Base-by-base conservation (phyloP, 1,140 invertebrate genomes). In the Sitobion miscanthi region DNA sequence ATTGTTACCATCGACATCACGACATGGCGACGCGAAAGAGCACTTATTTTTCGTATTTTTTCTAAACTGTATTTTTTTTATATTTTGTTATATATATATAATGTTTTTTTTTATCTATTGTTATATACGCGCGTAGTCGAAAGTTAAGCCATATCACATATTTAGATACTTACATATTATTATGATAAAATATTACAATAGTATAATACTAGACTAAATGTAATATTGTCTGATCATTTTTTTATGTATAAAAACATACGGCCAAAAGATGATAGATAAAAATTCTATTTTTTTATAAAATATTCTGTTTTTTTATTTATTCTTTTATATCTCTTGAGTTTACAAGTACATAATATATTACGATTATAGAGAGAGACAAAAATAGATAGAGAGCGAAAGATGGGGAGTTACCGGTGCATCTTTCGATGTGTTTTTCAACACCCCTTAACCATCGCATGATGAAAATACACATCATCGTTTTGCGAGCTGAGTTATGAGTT, bases 251-350 rank as follows among this genome's bases (percentile, higher is more conserved):
- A 30, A 47, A 25, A 62, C 23, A 42, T 25, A 62, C 35, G 54
- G 54, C 54, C 54, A 69, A 90, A 69, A 90, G 14, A 69, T n/a
- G 25, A 90, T 20, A 90, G 42, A 42, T 42, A 90, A 90, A 90
- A 57, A 42, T 57, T 14, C 30, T 8, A 45, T 90, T 90, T 90
- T 85, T 90, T 45, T 90, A 69, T 90, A 89, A 89, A 89, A 89
- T 14, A 89, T 87, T n/a, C 5, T 30, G 47, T 87, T 87, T 86
- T 86, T 86, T 85, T 85, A n/a, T n/a, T 69, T 17, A 17, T 77
- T 77, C 62, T 77, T 0, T 77, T n/a, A 69, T n/a, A 77, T 77
- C n/a, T n/a, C 4, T 77, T 77, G 14, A 7, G 1, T 69, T n/a
- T 69, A n/a, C 62, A 6, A 11, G 14, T 69, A 17, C 62, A n/a